phyloP scores from a whole-genome alignment of 2,797 vertebrate species.

The Sebastes taczanowskii region DNA sequence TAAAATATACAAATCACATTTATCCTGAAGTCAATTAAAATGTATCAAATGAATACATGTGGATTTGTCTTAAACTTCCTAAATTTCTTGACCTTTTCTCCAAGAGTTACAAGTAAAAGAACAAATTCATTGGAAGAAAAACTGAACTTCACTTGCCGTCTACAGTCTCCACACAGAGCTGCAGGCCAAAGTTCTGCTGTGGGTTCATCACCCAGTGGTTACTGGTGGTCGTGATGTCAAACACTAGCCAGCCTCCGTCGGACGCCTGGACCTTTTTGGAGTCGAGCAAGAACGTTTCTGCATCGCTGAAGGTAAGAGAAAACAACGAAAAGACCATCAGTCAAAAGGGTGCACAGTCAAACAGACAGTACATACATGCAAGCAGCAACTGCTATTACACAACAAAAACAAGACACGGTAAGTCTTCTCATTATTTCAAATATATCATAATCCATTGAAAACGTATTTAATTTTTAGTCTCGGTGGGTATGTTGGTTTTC shows the following conservation, averaged over 20 bases:
- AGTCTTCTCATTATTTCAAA: background rate
- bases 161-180: slow-evolving; percentile 92
- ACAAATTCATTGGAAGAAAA: background rate
- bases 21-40: slow-evolving; percentile 7
- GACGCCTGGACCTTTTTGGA: slow-evolving; percentile 90
- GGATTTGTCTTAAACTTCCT: background rate
- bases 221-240: slow-evolving; percentile 98
- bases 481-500: background rate
- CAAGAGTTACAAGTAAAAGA: background rate
- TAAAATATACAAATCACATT: background rate
- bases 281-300: slow-evolving; percentile 95
- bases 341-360: background rate
- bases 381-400: background rate
- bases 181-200: slow-evolving; percentile 96
- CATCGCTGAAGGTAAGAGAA: slow-evolving; percentile 85
- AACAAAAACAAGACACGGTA: background rate
- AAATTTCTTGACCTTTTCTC: background rate
- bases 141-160: slow-evolving; percentile 87
- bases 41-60: slow-evolving; percentile 5
- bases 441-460: background rate
- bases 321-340: background rate
- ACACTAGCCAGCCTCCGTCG: slow-evolving; percentile 97
- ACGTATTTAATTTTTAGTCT: background rate
- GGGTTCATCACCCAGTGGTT: slow-evolving; percentile 99
- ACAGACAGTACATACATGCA: background rate